Percentiles rank a stretch among this genome's conserved stretches.
phyloP scores from a whole-genome alignment of 2,888 invertebrate species.

The Tridacna crocea region DNA sequence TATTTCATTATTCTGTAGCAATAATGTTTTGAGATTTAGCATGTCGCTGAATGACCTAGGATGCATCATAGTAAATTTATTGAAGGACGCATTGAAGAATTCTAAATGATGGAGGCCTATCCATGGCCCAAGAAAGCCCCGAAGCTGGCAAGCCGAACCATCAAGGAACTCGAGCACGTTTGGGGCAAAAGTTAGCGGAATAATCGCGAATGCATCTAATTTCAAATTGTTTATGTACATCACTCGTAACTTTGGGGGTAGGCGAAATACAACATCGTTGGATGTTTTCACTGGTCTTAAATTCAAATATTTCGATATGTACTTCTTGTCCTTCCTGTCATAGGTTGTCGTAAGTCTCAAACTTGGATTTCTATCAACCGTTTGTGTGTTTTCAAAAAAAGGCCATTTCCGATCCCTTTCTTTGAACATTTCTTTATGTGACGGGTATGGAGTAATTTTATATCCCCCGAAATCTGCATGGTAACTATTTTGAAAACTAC shows the following conservation, averaged over 20 bases:
- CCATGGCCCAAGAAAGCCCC: conserved; percentile 18
- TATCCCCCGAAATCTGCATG: too few species aligned
- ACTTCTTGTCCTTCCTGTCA: not conserved
- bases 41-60: conserved; percentile 17
- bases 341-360: not conserved
- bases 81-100: conserved; percentile 5
- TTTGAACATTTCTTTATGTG: not conserved
- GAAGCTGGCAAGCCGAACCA: conserved; percentile 1
- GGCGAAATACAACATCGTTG: not conserved
- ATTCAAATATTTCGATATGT: not conserved
- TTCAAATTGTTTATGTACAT: conserved; percentile 1
- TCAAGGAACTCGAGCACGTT: not conserved
- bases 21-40: not conserved
- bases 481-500: conserved; percentile 11
- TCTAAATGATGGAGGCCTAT: conserved; percentile 2
- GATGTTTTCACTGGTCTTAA: not conserved
- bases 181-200: conserved; percentile 9
- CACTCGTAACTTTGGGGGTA: not conserved
- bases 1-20: conserved; percentile 18
- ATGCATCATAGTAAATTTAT: conserved; percentile 6
- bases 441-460: not conserved
- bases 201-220: conserved; percentile 10
- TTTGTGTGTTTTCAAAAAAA: not conserved
- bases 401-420: not conserved
- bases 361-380: not conserved